Base-by-base conservation (phyloP, 2,797 vertebrate genomes). In the Sylvilagus floridanus region DNA sequence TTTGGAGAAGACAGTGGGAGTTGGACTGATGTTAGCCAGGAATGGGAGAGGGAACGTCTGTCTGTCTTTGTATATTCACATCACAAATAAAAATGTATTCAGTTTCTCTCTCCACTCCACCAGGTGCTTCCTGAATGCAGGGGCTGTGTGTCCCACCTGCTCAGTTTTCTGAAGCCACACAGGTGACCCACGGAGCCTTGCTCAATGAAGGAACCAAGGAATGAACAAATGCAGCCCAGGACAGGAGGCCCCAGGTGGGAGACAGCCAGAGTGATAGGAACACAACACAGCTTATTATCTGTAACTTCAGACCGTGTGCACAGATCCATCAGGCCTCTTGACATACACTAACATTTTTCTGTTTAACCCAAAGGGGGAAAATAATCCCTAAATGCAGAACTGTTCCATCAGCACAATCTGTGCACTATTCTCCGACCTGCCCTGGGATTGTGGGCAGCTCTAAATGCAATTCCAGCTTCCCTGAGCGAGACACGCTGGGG, bases 321-420 rank as follows among this genome's bases (percentile, higher is more conserved):
- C 5, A 26, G 2, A 60, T 60, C 37, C 85, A 66, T 84, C 95
- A 26, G 72, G 50, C 83, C 57, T 89, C 52, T 62, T 28, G 77
- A 66, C 69, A 82, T 47, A 63, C 32, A 50, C 92, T 94, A 84
- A 91, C 73, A 22, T 68, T 84, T 93, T 86, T 78, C 81, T 94
- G 91, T 82, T 92, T 60, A 91, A 13, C 5, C 60, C 47, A 47
- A 87, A 94, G 32, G 30, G 21, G n/a, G 9, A 89, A 82, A 90
- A 86, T 87, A 93, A 66, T 32, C 84, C 91, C 32, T 62, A 60
- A 95, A 82, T 47, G 4, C 10, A 72, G 54, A 26, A 22, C 79
- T 86, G 88, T 81, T 19, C 90, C 90, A 90, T 93, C 89, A 87
- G 17, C 47, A 50, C 37, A 62, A 42, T 90, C 89, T 94, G 77